Evolutionary conservation across 2,888 invertebrate species (phyloP).

Genomic region (Hololepta plana): DNA sequence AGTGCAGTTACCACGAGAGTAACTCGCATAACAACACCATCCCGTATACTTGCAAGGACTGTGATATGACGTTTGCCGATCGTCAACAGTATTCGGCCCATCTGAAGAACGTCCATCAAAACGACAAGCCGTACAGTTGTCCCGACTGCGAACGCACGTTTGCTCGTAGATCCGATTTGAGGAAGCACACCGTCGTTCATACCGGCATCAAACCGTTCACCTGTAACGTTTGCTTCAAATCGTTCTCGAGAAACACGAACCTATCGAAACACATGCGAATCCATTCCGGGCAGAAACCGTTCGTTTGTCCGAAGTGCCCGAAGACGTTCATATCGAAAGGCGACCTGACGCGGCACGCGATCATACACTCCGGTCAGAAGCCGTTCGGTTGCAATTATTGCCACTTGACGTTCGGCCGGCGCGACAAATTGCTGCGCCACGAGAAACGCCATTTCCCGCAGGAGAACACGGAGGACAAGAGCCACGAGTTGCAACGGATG

Average conservation of each 20-base stretch:
- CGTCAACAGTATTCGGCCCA: conserved; percentile 44
- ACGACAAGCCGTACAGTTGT: conserved; percentile 52
- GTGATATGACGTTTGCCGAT: conserved; percentile 31
- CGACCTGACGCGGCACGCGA: conserved; percentile 46
- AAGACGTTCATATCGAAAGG: conserved; percentile 52
- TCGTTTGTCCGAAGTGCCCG: conserved; percentile 53
- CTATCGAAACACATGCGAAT: conserved; percentile 56
- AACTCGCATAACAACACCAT: conserved; percentile 40
- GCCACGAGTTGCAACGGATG: conserved; percentile 19
- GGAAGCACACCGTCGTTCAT: conserved; percentile 59
- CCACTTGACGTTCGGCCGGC: conserved; percentile 43
- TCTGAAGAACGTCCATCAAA: conserved; percentile 45
- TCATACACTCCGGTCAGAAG: conserved; percentile 47
- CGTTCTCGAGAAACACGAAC: conserved; percentile 61
- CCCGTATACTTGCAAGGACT: conserved; percentile 40
- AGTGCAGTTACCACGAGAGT: conserved; percentile 44
- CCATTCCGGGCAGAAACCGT: conserved; percentile 51
- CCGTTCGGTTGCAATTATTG: conserved; percentile 48
- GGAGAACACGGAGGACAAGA: conserved; percentile 19
- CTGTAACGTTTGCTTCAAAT: conserved; percentile 53
- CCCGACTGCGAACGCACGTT: conserved; percentile 51
- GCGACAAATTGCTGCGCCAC: conserved; percentile 50
- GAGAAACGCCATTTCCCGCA: conserved; percentile 39
- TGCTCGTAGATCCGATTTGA: conserved; percentile 48
- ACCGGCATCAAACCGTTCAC: conserved; percentile 59